phyloP scores from a whole-genome alignment of 2,113 vertebrate genomes.

The Rhagologus leucostigma region DNA sequence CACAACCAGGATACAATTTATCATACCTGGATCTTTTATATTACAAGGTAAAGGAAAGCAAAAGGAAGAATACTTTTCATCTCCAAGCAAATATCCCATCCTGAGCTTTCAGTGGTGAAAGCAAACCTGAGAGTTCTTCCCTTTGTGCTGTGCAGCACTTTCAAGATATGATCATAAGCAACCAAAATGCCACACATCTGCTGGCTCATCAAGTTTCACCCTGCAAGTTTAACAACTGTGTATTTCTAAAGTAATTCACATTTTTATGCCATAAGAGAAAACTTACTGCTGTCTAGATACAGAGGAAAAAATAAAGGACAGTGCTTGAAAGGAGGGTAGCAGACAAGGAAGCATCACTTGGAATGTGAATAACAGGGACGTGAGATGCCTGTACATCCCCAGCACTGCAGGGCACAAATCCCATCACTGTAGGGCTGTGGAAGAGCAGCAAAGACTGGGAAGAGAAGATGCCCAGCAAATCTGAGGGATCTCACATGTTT shows the following conservation, averaged over 20 bases:
- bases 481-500: not conserved
- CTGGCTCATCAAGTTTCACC: slow-evolving; percentile 32
- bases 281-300: not conserved
- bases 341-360: not conserved
- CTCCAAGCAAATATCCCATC: not conserved
- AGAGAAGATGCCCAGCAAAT: not conserved
- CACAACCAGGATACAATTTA: not conserved
- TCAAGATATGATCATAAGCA: not conserved
- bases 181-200: not conserved
- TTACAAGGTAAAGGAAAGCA: not conserved
- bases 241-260: not conserved
- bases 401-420: not conserved
- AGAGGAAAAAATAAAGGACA: not conserved
- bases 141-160: not conserved
- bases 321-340: not conserved
- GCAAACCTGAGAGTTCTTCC: not conserved
- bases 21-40: not conserved
- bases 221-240: not conserved
- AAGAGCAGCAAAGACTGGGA: not conserved
- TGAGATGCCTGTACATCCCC: not conserved
- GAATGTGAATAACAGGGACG: not conserved
- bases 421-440: not conserved
- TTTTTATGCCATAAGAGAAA: not conserved
- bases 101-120: not conserved
- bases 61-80: not conserved